Evolutionary conservation across 2,888 invertebrate genomes (phyloP), one percentile per base, ranked within the genome.

Genomic region (Pteria penguin): DNA sequence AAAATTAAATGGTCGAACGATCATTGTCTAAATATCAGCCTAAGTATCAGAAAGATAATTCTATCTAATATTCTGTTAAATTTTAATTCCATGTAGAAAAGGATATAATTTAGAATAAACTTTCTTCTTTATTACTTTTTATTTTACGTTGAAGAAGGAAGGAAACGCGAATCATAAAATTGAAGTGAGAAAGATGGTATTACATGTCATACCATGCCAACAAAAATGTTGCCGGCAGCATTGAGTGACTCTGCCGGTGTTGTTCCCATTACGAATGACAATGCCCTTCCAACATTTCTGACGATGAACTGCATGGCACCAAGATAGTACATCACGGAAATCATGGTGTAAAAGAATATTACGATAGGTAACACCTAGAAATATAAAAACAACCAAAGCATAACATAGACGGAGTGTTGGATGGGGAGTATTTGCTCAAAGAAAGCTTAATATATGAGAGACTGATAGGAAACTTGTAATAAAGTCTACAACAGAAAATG

Each of bases 181-280:
- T n/a, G n/a, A n/a, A n/a, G n/a, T n/a, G n/a, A n/a, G n/a, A n/a
- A n/a, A n/a, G n/a, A n/a, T n/a, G n/a, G n/a, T 22, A 22, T 57
- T n/a, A 2, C n/a, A 8, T 0, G 11, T 31, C 82, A 78, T 75
- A 90, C 90, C 88, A 96, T 96, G 75, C 98, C 98, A n/a, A 99
- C 93, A 88, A 99, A 99, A 26, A 97, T 96, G 91, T 98, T 98
- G 0, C 96, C 97, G 0, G 97, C 96, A 11, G 97, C 95, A 78
- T 96, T 97, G 45, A 98, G 95, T 95, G 93, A 18, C 94, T 99
- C 99, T 72, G 97, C 97, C 0, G 98, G 96, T 0, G 98, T 97
- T 0, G 98, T 98, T 22, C 95, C 96, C 93, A 97, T 93, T 0
- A 95, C 91, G 57, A 93, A 92, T 31, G 90, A 84, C 58, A 98